Evolutionary conservation across 2,113 vertebrate species (phyloP).

Genomic region (Turdus rufiventris): DNA sequence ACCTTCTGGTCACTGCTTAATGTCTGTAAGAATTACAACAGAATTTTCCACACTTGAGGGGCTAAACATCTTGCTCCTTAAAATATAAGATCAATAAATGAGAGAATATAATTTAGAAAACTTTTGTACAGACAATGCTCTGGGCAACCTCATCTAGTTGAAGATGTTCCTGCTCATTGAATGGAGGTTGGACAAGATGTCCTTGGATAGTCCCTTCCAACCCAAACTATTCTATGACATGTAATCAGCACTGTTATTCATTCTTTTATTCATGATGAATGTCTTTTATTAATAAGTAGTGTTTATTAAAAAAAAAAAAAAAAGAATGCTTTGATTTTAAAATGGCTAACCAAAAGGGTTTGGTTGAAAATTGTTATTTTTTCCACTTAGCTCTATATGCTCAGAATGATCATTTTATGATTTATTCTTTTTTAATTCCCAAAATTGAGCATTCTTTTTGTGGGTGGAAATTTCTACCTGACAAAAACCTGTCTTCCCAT

Average conservation of each 20-base stretch:
- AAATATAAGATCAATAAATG: not conserved
- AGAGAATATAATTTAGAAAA: not conserved
- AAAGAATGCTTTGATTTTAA: not conserved
- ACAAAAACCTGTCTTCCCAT: not conserved
- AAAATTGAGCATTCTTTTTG: not conserved
- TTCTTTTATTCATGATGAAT: not conserved
- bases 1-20: not conserved
- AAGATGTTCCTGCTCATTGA: not conserved
- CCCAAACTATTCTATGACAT: not conserved
- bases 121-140: not conserved
- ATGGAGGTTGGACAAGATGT: not conserved
- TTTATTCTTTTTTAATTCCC: not conserved
- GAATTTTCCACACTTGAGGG: not conserved
- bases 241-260: not conserved
- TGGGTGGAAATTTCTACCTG: not conserved
- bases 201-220: not conserved
- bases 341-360: not conserved
- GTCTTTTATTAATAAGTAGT: not conserved
- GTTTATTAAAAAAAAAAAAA: too few species aligned
- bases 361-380: not conserved
- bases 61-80: not conserved
- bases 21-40: not conserved
- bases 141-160: not conserved
- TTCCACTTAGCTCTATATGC: not conserved
- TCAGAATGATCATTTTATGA: not conserved